Evolutionary conservation across 2,888 invertebrate genomes (phyloP).

Genomic region (Drosophila siamana): DNA sequence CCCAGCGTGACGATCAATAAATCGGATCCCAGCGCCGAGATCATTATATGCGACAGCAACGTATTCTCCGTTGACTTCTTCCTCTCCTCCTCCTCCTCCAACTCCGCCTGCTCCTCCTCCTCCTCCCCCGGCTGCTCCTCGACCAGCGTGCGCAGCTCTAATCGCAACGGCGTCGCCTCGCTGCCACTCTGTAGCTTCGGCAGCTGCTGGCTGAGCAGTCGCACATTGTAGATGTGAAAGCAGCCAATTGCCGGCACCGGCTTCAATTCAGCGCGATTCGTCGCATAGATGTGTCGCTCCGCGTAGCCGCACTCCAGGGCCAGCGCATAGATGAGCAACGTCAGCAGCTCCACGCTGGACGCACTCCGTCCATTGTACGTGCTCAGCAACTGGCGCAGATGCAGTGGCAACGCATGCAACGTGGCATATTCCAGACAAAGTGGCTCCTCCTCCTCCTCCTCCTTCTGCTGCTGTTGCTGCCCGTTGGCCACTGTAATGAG

Average conservation of each 20-base stretch:
- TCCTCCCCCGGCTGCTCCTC: slow-evolving; percentile 6
- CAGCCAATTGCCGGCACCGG: slow-evolving; percentile 61
- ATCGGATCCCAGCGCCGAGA: slow-evolving; percentile 79
- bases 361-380: slow-evolving; percentile 18
- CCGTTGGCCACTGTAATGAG: slow-evolving; percentile 49
- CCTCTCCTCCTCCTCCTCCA: slow-evolving; percentile 19
- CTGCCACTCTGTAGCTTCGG: slow-evolving; percentile 18
- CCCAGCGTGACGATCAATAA: slow-evolving; percentile 79
- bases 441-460: slow-evolving; percentile 15
- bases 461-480: neutral
- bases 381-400: slow-evolving; percentile 71
- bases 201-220: slow-evolving; percentile 47
- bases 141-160: slow-evolving; percentile 54
- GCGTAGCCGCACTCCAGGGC: slow-evolving; percentile 83
- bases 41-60: slow-evolving; percentile 63
- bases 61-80: neutral
- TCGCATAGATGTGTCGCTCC: slow-evolving; percentile 51
- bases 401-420: slow-evolving; percentile 71
- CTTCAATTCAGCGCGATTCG: slow-evolving; percentile 34
- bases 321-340: slow-evolving; percentile 79
- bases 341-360: slow-evolving; percentile 70
- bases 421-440: slow-evolving; percentile 78
- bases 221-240: slow-evolving; percentile 74
- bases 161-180: slow-evolving; percentile 33
- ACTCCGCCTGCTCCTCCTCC: slow-evolving; percentile 24